A percentile compares a stretch with the other conserved stretches of the same genome.
phyloP scores from a whole-genome alignment of 2,888 invertebrate species.

The Drepanosiphum platanoidis region DNA sequence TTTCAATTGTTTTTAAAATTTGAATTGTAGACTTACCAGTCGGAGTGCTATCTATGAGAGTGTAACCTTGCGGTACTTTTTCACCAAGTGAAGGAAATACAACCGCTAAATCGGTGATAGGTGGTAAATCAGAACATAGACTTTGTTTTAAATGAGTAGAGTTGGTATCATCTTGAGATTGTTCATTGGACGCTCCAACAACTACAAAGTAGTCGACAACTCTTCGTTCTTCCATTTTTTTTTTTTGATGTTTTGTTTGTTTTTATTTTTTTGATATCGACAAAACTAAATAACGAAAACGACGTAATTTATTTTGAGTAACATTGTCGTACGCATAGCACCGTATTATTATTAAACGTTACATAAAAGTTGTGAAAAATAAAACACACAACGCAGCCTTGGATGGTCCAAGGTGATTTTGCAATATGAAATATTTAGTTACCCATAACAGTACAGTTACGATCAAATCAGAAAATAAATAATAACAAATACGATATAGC shows the following conservation, averaged over 20 bases:
- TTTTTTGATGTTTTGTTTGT: too few species aligned
- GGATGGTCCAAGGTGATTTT: constrained; percentile 55
- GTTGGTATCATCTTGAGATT: constrained; percentile 80
- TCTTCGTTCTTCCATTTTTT: constrained; percentile 83
- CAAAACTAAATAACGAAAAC: constrained; percentile 41
- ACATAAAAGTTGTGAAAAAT: constrained; percentile 29
- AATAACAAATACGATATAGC: constrained; percentile 33
- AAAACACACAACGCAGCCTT: constrained; percentile 46
- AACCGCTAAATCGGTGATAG: constrained; percentile 95
- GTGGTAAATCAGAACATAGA: constrained; percentile 76
- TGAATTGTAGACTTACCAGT: constrained; percentile 69
- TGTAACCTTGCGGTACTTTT: constrained; percentile 81
- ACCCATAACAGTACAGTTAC: constrained; percentile 29
- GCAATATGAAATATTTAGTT: constrained; percentile 54
- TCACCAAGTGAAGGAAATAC: constrained; percentile 91
- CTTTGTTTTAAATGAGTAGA: constrained; percentile 81
- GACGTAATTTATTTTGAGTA: background rate
- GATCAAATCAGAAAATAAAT: constrained; percentile 21
- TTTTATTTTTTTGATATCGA: too few species aligned
- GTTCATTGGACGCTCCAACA: constrained; percentile 89
- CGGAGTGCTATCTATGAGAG: constrained; percentile 80
- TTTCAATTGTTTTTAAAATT: background rate
- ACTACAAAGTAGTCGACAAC: constrained; percentile 99
- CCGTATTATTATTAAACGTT: background rate
- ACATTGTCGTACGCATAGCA: background rate